phyloP scores from a whole-genome alignment of 2,113 vertebrate genomes.

The Psittacula cyanocephala region DNA sequence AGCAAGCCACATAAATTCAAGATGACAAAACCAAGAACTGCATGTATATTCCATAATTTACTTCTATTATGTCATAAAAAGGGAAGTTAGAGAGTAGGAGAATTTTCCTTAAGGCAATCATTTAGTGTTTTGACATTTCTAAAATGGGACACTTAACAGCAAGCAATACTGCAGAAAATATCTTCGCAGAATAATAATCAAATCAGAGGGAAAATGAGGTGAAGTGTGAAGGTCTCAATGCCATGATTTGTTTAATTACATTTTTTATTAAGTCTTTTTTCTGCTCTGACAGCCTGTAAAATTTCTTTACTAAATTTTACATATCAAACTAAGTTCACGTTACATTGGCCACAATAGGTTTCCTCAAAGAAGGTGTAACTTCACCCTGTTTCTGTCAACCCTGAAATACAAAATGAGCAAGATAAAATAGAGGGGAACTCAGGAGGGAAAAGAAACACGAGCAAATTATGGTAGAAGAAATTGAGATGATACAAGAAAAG shows the following conservation, averaged over 20 bases:
- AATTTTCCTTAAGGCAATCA: conserved; percentile 37
- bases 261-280: neutral
- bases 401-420: neutral
- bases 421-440: neutral
- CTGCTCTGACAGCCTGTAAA: neutral
- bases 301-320: neutral
- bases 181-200: conserved; percentile 16
- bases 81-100: neutral
- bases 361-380: neutral
- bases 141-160: conserved; percentile 34
- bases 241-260: neutral
- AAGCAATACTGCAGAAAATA: neutral
- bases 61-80: conserved; percentile 12
- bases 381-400: neutral
- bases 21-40: neutral
- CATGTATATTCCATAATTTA: neutral
- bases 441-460: neutral
- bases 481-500: neutral
- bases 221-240: neutral
- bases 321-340: neutral
- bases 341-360: neutral
- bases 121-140: conserved; percentile 51
- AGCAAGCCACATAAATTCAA: neutral
- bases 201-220: conserved; percentile 44
- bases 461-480: neutral